phyloP scores from a whole-genome alignment of 2,888 invertebrate species.

The Slavum lentiscoides region DNA sequence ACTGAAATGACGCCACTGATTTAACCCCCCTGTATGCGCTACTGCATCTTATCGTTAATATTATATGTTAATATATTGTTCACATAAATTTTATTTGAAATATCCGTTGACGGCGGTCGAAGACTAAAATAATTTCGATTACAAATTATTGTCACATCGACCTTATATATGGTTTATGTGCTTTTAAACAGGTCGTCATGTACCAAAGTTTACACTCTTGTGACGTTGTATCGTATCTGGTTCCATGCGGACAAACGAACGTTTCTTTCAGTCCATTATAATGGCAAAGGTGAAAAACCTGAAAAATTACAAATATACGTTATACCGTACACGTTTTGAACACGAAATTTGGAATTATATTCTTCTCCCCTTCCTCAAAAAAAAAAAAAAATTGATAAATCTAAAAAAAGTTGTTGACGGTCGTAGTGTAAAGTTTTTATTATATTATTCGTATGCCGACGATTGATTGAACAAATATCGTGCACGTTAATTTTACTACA shows the following conservation, averaged over 20 bases:
- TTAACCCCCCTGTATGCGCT: no score
- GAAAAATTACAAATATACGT: conserved; percentile 54
- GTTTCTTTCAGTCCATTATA: conserved; percentile 57
- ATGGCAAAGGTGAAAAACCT: conserved; percentile 59
- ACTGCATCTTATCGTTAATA: no score
- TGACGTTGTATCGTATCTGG: conserved; percentile 56
- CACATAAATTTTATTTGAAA: background rate
- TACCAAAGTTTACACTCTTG: conserved; percentile 57
- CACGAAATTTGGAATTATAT: no score
- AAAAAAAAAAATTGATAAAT: no score
- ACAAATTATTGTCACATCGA: conserved; percentile 55
- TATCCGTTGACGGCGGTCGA: background rate
- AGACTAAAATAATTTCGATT: background rate
- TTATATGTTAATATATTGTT: no score
- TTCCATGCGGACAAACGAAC: conserved; percentile 58
- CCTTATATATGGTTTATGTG: background rate
- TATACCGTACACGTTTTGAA: background rate
- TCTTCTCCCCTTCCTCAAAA: no score
- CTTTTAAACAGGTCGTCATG: conserved; percentile 46
- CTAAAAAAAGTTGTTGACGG: no score
- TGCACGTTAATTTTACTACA: no score
- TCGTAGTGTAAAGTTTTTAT: no score
- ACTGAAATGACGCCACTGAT: no score
- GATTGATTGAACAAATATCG: no score
- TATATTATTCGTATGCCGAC: no score